A percentile compares a stretch with the other conserved stretches of the same genome.
phyloP scores from a whole-genome alignment of 2,888 invertebrate species.

The Andrena chrysosceles region DNA sequence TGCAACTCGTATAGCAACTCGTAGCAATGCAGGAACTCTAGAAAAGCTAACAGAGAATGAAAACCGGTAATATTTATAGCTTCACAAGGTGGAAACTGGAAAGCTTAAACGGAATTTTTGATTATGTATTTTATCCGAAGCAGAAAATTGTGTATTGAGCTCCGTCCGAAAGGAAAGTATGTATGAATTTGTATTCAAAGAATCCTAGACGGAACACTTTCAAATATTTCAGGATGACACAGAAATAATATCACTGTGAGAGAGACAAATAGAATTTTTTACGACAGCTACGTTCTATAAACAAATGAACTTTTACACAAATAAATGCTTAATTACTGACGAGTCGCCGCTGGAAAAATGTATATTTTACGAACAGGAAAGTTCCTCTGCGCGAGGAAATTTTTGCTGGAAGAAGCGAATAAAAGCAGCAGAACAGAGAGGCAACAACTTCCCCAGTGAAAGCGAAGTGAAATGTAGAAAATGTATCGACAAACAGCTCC shows the following conservation, averaged over 20 bases:
- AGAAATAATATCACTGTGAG: background rate
- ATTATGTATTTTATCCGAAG: too few relatives aligned
- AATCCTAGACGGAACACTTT: too few relatives aligned
- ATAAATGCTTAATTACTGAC: background rate
- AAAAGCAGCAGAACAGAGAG: background rate
- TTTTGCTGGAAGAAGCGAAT: background rate
- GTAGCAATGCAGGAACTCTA: constrained; percentile 5
- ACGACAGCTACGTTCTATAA: background rate
- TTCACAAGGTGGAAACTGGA: too few relatives aligned
- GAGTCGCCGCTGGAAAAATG: too few relatives aligned
- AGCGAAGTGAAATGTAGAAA: background rate
- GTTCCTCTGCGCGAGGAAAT: background rate
- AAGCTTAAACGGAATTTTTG: too few relatives aligned
- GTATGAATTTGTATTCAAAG: too few relatives aligned
- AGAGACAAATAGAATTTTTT: background rate
- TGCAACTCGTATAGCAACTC: constrained; percentile 1
- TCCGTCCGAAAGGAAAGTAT: too few relatives aligned
- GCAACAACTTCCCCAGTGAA: background rate
- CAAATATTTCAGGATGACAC: too few relatives aligned
- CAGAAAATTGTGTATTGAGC: too few relatives aligned
- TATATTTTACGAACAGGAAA: background rate
- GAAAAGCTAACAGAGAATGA: background rate
- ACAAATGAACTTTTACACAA: background rate
- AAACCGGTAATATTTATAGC: background rate
- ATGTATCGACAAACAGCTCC: background rate